Percentiles rank a stretch among this genome's conserved stretches.
These are phyloP conservation scores for Opisthocomus hoazin DNA, from an alignment of 2,113 vertebrate species.

Conservation along the genomic window DNA sequence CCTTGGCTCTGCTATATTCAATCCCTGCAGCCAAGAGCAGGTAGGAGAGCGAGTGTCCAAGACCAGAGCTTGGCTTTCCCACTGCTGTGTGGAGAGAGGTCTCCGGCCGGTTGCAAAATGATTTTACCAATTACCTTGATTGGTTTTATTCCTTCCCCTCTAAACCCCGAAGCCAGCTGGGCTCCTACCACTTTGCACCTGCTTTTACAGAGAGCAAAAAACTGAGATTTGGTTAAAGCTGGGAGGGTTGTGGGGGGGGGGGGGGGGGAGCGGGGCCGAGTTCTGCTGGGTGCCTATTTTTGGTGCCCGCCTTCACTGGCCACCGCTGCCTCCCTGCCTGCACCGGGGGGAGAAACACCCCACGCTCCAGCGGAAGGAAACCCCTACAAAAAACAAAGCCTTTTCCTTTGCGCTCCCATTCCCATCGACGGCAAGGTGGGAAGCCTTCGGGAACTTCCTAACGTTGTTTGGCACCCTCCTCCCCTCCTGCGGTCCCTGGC, in stretches of 20 bases:
- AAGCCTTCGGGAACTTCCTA: not conserved
- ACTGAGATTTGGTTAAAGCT: not conserved
- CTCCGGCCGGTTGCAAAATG: not conserved
- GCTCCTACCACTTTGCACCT: not conserved
- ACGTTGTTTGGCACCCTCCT: not conserved
- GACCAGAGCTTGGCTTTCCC: not conserved
- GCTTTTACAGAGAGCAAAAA: not conserved
- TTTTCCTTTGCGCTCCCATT: not conserved
- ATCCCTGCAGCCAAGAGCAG: not conserved
- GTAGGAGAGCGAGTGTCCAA: not conserved
- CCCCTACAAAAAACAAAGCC: not conserved
- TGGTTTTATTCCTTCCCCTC: not conserved
- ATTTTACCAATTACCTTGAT: not conserved
- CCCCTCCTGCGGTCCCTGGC: not conserved
- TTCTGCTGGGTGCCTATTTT: not conserved
- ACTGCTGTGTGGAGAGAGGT: rapidly evolving
- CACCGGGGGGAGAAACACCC: not conserved
- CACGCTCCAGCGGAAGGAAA: not conserved
- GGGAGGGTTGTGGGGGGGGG: not conserved
- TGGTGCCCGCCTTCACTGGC: not conserved
- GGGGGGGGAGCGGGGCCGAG: no score
- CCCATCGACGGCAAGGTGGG: rapidly evolving
- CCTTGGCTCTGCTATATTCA: not conserved
- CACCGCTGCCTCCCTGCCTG: not conserved
- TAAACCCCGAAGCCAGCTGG: not conserved